Conservation (phyloP, 2,888 invertebrate genomes). For the Luperina testacea region DNA sequence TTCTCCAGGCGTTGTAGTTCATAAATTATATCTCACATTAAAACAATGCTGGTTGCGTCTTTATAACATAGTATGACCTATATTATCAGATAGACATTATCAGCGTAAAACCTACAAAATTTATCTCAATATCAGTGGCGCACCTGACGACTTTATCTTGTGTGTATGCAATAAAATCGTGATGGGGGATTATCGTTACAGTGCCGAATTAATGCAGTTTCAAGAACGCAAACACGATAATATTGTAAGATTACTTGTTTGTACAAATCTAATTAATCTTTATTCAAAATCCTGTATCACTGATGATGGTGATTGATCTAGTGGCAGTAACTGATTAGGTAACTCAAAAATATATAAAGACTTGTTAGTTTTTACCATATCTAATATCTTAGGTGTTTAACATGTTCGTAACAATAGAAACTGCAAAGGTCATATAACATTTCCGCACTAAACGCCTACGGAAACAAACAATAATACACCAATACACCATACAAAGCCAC, state of each 20-base stretch:
- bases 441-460: not conserved
- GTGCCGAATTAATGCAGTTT: slow-evolving; percentile 51
- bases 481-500: slow-evolving; percentile 4
- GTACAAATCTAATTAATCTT: slow-evolving; percentile 23
- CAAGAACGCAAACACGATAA: slow-evolving; percentile 35
- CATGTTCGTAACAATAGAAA: not conserved
- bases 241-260: slow-evolving; percentile 29
- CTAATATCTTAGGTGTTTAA: not conserved
- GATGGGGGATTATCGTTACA: slow-evolving; percentile 39
- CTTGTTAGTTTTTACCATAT: not conserved
- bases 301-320: not conserved
- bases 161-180: slow-evolving; percentile 53
- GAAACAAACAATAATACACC: not conserved
- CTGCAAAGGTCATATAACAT: slow-evolving; percentile 3
- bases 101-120: slow-evolving; percentile 52
- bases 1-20: not conserved
- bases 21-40: slow-evolving; percentile 16
- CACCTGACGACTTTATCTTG: slow-evolving; percentile 63
- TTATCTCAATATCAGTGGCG: slow-evolving; percentile 65
- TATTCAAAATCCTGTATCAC: not conserved
- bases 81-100: slow-evolving; percentile 58
- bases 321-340: not conserved
- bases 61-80: slow-evolving; percentile 44
- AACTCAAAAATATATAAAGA: not conserved
- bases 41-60: slow-evolving; percentile 32